Evolutionary conservation across 1,140 invertebrate genomes (phyloP).

Genomic region (Grapholita molesta): DNA sequence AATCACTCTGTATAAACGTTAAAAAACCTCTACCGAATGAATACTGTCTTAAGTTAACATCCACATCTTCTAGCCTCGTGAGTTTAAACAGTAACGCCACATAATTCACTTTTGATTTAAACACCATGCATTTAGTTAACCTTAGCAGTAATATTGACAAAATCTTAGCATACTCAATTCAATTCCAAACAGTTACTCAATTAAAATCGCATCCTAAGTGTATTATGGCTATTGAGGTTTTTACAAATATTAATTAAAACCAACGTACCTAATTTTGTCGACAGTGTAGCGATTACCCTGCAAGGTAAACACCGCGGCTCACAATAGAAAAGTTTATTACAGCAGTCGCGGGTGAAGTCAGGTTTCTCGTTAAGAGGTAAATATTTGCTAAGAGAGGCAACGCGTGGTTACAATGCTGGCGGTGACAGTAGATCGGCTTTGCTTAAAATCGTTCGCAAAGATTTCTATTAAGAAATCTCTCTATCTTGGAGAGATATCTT

Average conservation of each 20-base stretch:
- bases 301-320: conserved; percentile 45
- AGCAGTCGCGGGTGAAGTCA: conserved; percentile 61
- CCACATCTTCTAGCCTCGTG: too few relatives aligned
- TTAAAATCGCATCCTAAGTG: background rate
- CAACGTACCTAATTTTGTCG: conserved; percentile 51
- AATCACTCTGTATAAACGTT: too few relatives aligned
- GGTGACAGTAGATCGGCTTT: background rate
- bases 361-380: conserved; percentile 71
- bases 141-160: too few relatives aligned
- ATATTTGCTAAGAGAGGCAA: conserved; percentile 65
- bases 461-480: too few relatives aligned
- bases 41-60: too few relatives aligned
- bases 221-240: conserved; percentile 8
- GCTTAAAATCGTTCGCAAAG: too few relatives aligned
- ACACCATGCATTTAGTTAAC: too few relatives aligned
- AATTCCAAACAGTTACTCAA: background rate
- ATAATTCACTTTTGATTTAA: too few relatives aligned
- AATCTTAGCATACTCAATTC: too few relatives aligned
- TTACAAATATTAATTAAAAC: conserved; percentile 52
- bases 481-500: too few relatives aligned
- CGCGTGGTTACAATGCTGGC: conserved; percentile 37
- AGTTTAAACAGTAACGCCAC: too few relatives aligned
- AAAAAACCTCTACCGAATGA: too few relatives aligned
- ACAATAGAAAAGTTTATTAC: conserved; percentile 75
- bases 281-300: conserved; percentile 54